Conservation (phyloP, 2,797 vertebrate species). For the Valencia hispanica region DNA sequence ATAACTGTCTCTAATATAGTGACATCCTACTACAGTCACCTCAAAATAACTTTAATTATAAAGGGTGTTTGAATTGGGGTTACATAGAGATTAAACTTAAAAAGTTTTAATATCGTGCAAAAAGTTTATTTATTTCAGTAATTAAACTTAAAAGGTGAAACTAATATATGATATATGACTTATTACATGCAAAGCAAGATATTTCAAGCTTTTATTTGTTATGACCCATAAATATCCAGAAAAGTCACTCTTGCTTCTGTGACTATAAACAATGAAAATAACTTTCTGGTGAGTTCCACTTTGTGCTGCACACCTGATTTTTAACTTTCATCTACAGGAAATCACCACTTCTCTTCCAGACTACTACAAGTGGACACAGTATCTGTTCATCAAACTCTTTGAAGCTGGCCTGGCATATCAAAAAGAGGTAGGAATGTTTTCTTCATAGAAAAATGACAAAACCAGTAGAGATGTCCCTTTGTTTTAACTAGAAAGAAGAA, state of each 20-base stretch:
- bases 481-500: constrained; percentile 27
- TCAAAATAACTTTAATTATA: too few species aligned
- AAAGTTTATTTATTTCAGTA: too few species aligned
- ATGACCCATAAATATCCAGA: neutral
- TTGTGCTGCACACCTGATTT: constrained; percentile 21
- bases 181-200: too few species aligned
- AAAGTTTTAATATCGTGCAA: too few species aligned
- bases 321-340: constrained; percentile 82
- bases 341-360: constrained; percentile 92
- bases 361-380: constrained; percentile 98
- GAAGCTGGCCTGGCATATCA: constrained; percentile 94
- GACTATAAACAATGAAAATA: neutral
- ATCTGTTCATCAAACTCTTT: constrained; percentile 93
- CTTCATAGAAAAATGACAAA: constrained; percentile 32
- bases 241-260: neutral
- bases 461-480: constrained; percentile 22
- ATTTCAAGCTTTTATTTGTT: too few species aligned
- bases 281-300: neutral
- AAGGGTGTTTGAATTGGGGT: neutral
- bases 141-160: too few species aligned
- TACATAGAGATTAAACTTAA: too few species aligned
- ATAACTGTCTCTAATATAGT: neutral
- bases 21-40: neutral
- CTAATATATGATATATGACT: too few species aligned
- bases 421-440: constrained; percentile 88